Base-by-base conservation (phyloP, 2,888 invertebrate species). In the Morpho helenor region DNA sequence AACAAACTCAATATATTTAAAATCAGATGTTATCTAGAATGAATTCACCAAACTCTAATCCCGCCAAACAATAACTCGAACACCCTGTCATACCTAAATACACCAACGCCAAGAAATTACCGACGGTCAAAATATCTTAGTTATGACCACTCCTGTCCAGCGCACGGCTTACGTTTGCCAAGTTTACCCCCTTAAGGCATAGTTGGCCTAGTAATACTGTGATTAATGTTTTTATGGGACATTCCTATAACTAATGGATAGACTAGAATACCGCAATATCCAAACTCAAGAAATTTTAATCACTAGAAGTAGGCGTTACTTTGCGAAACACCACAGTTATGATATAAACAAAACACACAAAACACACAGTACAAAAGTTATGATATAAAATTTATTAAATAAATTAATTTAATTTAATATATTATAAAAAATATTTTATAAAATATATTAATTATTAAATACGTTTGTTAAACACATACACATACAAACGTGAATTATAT, bases 51-150 rank as follows among this genome's bases (percentile, higher is more conserved):
- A 72, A 73, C 70, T 64, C 70, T 72, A 79, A 81, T 79, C 76
- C 72, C 66, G 67, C 62, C 64, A 67, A 75, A 75, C 77, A 78
- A 75, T 76, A 80, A 74, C 72, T 74, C 61, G 48, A 77, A 75
- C 89, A 87, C 67, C 84, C 87, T 88, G 74, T 76, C 72, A 65
- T 73, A 74, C 75, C 74, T 72, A 74, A 72, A 72, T 69, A 73
- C 69, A 69, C 68, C 69, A 62, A 75, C 76, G 79, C 84, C 85
- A 89, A 87, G 88, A 87, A 86, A 88, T 88, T 83, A 86, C 87
- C 83, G 87, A 85, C 87, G 86, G 87, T 87, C 90, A 88, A 90
- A 89, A 89, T 87, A 89, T 90, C 89, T 89, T 89, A 87, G 89
- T 87, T 90, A 89, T 89, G 89, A 86, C 89, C 87, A 84, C 80